Evolutionary conservation across 2,797 vertebrate genomes (phyloP).

Genomic region (Centroberyx gerrardi): DNA sequence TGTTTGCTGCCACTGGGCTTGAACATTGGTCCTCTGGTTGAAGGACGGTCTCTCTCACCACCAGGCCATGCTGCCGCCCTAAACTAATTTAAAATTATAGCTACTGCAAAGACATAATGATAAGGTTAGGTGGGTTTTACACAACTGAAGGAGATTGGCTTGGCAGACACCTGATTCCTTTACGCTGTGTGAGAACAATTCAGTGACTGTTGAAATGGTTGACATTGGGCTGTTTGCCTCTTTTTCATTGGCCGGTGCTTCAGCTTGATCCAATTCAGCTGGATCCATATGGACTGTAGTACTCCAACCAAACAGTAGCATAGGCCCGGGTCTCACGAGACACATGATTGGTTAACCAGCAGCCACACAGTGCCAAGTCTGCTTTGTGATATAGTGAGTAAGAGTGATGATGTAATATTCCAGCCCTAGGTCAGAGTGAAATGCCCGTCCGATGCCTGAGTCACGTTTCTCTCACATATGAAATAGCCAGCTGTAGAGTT

Average conservation of each 20-base stretch:
- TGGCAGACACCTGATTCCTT: background rate
- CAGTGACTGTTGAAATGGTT: background rate
- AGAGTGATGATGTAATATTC: conserved; percentile 67
- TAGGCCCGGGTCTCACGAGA: conserved; percentile 46
- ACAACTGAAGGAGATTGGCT: background rate
- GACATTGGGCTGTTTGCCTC: conserved; percentile 47
- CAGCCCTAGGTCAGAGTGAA: conserved; percentile 51
- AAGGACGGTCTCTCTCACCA: background rate
- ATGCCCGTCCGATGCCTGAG: conserved; percentile 32
- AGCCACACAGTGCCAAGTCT: conserved; percentile 47
- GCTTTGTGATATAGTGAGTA: conserved; percentile 57
- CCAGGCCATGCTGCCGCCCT: too few species aligned
- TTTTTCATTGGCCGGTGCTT: conserved; percentile 42
- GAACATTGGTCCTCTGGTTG: background rate
- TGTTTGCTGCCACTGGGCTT: background rate
- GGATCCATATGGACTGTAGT: conserved; percentile 44
- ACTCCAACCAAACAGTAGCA: conserved; percentile 58
- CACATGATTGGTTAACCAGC: conserved; percentile 56
- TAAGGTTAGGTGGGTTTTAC: background rate
- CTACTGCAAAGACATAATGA: background rate
- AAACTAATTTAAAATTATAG: too few species aligned
- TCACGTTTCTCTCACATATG: conserved; percentile 57
- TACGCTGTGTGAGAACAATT: background rate
- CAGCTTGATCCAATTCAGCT: conserved; percentile 32
- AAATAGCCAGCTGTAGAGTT: conserved; percentile 10